phyloP scores from a whole-genome alignment of 2,113 vertebrate genomes.

The Rhinopomastus cyanomelas region DNA sequence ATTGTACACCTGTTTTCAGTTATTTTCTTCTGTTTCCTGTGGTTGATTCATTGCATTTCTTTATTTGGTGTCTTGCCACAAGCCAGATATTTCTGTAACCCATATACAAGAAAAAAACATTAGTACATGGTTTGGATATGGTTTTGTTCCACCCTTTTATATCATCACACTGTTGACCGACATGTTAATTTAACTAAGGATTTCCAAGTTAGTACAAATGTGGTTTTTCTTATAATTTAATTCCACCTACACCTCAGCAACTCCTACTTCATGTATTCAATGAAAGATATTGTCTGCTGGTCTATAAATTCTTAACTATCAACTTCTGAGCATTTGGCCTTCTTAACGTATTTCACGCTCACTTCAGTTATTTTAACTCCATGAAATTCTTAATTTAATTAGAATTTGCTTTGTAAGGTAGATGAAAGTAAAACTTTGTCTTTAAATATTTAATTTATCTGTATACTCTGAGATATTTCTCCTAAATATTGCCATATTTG shows the following conservation, averaged over 20 bases:
- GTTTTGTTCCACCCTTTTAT: neutral
- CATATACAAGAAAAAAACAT: neutral
- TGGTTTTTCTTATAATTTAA: neutral
- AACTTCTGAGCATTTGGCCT: neutral
- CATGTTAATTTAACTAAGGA: neutral
- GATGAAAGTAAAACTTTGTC: neutral
- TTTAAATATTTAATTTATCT: neutral
- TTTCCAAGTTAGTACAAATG: neutral
- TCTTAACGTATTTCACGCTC: neutral
- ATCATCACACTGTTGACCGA: neutral
- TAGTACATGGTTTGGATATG: neutral
- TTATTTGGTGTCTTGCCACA: neutral
- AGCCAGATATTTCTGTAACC: neutral
- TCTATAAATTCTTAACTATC: neutral
- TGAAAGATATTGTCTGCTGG: neutral
- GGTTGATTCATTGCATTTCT: neutral
- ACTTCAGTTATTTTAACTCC: neutral
- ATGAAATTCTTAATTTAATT: neutral
- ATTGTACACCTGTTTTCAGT: neutral
- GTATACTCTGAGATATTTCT: neutral
- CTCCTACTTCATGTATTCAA: neutral
- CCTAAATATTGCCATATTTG: neutral
- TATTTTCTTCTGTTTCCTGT: conserved; percentile 26
- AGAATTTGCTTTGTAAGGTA: neutral
- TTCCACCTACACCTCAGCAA: neutral